Evolutionary conservation across 2,113 vertebrate species (phyloP).

Genomic region (Opisthocomus hoazin): DNA sequence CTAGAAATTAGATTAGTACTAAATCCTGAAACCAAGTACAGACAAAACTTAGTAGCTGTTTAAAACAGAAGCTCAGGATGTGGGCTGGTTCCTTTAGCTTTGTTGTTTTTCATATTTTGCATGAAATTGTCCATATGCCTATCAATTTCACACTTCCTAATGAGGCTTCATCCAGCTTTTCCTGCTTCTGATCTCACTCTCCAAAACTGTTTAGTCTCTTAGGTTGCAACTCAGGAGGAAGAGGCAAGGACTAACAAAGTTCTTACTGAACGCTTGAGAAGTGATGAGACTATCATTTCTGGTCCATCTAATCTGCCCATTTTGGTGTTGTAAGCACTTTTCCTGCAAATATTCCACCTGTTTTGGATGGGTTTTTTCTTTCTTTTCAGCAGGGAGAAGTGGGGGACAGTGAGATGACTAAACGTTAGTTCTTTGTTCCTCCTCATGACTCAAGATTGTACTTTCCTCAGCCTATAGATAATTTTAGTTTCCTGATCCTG

Average conservation of each 20-base stretch:
- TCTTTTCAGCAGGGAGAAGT: background rate
- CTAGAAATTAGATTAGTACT: background rate
- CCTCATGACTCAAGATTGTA: background rate
- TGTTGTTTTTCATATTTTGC: background rate
- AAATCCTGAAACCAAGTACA: background rate
- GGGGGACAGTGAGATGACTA: background rate
- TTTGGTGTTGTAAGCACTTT: background rate
- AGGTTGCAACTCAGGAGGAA: background rate
- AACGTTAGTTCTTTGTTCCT: background rate
- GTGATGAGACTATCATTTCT: background rate
- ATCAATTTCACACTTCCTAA: background rate
- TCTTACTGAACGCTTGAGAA: background rate
- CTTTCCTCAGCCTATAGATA: background rate
- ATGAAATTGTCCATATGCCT: background rate
- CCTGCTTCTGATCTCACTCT: background rate
- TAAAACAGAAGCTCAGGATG: background rate
- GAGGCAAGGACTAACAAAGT: background rate
- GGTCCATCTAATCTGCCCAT: background rate
- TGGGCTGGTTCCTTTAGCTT: background rate
- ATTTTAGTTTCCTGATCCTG: background rate
- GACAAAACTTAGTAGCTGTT: background rate
- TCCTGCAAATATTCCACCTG: background rate
- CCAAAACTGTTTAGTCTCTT: background rate
- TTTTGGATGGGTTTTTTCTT: background rate
- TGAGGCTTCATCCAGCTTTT: background rate